Evolutionary conservation across 2,888 invertebrate genomes (phyloP), one percentile per base, ranked within the genome.

Genomic region (Trachelus stipa): DNA sequence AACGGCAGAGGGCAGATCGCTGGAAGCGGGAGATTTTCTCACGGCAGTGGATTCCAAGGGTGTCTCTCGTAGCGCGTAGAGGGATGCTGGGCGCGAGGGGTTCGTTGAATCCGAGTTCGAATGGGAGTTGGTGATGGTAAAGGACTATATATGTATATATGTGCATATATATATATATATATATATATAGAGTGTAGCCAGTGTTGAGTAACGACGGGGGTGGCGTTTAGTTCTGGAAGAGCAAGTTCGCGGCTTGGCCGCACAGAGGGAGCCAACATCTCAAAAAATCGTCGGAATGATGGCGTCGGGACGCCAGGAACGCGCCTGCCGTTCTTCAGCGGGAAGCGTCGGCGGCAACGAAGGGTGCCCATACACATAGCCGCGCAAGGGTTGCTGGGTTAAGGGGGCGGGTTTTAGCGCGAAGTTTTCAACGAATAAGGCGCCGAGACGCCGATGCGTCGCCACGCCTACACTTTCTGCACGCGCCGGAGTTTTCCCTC

Each of bases 381-480:
- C 73, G 40, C 76, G 76, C 75, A 82, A 81, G 81, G 80, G 81
- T 78, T 80, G 79, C 79, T 77, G 79, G 77, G 74, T 79, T 79
- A 78, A 78, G 80, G 80, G 85, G 88, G 88, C 87, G 87, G 88
- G 87, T 84, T 87, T 87, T 88, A 85, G 87, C 86, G 82, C 88
- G 85, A 90, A 91, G 90, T 91, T 91, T 91, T 91, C 90, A 91
- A 91, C 91, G 91, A 91, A 91, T 91, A 91, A 91, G 91, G 90
- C 89, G 87, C 84, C 88, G 87, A 85, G 87, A 88, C 86, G 87
- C 86, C 86, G 86, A 87, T 86, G 87, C 89, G 83, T 88, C 85
- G 91, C 91, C 91, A 90, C 91, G 91, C 91, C 91, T 90, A 90
- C 90, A 88, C 87, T 89, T 88, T 89, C 87, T 56, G 87, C 85